Evolutionary conservation across 1,140 invertebrate genomes (phyloP).

Genomic region (Trichonephila inaurata): DNA sequence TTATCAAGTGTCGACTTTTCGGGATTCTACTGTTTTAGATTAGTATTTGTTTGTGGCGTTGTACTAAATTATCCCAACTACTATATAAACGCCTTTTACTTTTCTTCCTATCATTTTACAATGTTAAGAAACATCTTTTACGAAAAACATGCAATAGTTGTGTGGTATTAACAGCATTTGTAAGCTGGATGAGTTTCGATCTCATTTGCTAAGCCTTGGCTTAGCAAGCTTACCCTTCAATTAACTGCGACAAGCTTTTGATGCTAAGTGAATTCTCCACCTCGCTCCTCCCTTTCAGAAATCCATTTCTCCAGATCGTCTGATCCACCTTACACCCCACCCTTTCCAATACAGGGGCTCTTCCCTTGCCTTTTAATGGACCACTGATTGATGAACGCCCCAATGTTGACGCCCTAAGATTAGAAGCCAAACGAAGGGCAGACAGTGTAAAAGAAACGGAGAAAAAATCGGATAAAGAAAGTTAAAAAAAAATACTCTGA

Average conservation of each 20-base stretch:
- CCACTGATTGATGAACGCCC: conserved; percentile 58
- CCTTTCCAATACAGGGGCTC: neutral
- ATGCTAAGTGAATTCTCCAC: conserved; percentile 56
- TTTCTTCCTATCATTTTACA: too few species aligned
- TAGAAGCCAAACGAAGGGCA: conserved; percentile 30
- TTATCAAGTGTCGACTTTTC: too few species aligned
- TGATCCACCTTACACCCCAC: neutral
- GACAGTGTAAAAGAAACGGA: neutral
- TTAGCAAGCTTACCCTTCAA: neutral
- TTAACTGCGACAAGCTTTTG: neutral
- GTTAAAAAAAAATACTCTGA: neutral
- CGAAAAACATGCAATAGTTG: too few species aligned
- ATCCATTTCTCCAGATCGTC: conserved; percentile 46
- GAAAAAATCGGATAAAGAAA: conserved; percentile 11
- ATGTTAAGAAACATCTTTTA: too few species aligned
- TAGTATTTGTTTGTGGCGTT: too few species aligned
- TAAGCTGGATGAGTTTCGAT: too few species aligned
- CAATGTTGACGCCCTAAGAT: conserved; percentile 48
- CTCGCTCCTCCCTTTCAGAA: conserved; percentile 55
- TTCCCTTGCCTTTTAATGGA: conserved; percentile 50
- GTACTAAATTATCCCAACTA: too few species aligned
- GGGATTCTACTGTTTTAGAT: too few species aligned
- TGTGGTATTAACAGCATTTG: too few species aligned
- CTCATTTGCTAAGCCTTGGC: too few species aligned
- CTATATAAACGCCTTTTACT: too few species aligned